Percentiles rank a stretch among this genome's conserved stretches.
These are phyloP conservation scores for Zaprionus taronus DNA, from an alignment of 1,140 invertebrate genomes.

Conservation along the genomic window DNA sequence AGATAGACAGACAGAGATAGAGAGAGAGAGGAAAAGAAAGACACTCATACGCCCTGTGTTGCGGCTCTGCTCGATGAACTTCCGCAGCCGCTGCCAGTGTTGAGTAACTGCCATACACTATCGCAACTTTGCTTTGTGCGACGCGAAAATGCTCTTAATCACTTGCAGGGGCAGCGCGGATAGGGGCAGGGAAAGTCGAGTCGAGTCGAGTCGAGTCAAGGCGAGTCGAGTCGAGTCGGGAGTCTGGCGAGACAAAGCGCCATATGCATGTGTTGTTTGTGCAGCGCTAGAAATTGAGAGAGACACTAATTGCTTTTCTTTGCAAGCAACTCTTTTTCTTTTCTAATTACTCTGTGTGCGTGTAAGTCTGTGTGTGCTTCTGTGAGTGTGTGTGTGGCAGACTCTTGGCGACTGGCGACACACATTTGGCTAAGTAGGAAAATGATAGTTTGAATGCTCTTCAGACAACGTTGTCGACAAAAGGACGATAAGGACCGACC, in stretches of 20 bases:
- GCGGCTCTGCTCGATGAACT: conserved; percentile 59
- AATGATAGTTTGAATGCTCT: conserved; percentile 82
- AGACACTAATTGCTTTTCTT: conserved; percentile 83
- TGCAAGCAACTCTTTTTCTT: conserved; percentile 79
- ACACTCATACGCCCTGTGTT: conserved; percentile 53
- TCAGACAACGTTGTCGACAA: conserved; percentile 50
- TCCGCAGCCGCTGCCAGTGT: conserved; percentile 37
- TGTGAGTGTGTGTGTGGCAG: conserved; percentile 36
- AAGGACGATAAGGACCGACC: conserved; percentile 38
- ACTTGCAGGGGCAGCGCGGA: conserved; percentile 46
- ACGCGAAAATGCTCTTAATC: conserved; percentile 74
- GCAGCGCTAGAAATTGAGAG: conserved; percentile 74
- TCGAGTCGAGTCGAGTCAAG: neutral
- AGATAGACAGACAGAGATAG: neutral
- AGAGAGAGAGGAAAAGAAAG: neutral
- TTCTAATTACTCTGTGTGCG: conserved; percentile 73
- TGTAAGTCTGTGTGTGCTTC: conserved; percentile 11
- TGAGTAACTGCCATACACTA: neutral
- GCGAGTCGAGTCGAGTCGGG: neutral
- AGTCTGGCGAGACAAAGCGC: conserved; percentile 26
- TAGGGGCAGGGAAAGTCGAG: conserved; percentile 16
- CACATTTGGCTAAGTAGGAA: conserved; percentile 81
- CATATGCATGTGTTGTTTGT: conserved; percentile 57
- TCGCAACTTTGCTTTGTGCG: conserved; percentile 40
- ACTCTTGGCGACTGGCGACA: conserved; percentile 79